Evolutionary conservation across 1,140 invertebrate species (phyloP), one percentile per base, ranked within the genome.

Genomic region (Drosophila lacteicornis): DNA sequence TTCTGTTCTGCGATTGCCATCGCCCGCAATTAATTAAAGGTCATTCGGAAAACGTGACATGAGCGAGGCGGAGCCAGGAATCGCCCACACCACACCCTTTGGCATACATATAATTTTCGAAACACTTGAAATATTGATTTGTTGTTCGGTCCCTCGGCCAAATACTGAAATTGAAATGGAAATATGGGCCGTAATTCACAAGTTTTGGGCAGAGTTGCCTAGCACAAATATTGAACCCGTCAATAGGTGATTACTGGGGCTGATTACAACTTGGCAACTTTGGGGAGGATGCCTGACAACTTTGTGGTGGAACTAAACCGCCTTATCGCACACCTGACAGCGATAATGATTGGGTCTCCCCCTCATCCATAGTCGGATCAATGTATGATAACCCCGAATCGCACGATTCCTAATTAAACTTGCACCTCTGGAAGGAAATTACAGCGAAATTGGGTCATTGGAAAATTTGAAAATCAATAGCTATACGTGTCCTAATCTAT

Each of bases 21-120:
- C 70, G 70, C 38, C 33, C 40, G 55, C 70, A 74, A 74, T 74
- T 74, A 74, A 74, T 74, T 73, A 74, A 73, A 70, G 70, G 70
- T 73, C 70, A 60, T 57, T 47, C 46, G 70, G 38, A 69, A 74
- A 74, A 73, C 70, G 70, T 61, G 68, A 43, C 55, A 51, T 25
- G 55, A 70, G 70, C 68, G 13, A 70, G 27, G 46, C 30, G 36
- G 33, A 36, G 25, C 19, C n/a, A 30, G 55, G 40, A 36, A 70
- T 38, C 15, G 50, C 42, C 65, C 22, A 67, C 63, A 59, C 27
- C 50, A 49, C 66, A 70, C 67, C 53, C 42, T 30, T 51, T 15
- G 19, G 62, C 13, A 45, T 15, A 36, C 66, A 67, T 67, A 69
- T 30, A 38, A 55, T 53, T 68, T 56, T 45, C 9, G 67, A 67